Base-by-base conservation (phyloP, 2,888 invertebrate genomes). In the Drosophila greeni region DNA sequence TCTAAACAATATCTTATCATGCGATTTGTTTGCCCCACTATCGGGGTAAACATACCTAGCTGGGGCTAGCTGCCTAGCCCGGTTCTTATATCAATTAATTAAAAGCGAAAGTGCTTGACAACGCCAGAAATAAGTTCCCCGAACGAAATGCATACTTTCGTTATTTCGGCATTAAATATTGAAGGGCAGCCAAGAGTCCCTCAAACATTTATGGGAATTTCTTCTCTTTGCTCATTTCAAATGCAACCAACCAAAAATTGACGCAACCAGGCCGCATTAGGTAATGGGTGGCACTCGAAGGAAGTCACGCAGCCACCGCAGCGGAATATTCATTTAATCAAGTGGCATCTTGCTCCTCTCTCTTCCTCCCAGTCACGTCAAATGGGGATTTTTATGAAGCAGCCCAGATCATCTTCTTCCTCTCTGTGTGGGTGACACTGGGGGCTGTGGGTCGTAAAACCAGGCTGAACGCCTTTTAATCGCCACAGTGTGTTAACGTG, bases 221-320 rank as follows among this genome's bases (percentile, higher is more conserved):
- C 37, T 75, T 74, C 73, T 69, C 76, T 53, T 20, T 42, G 49
- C 78, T 79, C 84, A 84, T 82, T 71, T 76, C 23, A 75, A 84
- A 81, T 81, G 84, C 80, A 84, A 72, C 80, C 82, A 68, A n/a
- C n/a, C 20, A 79, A 84, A 84, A 82, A 84, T 84, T 84, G 71
- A 82, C 84, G 80, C 81, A 80, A 64, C 80, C 73, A 64, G 64
- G 66, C 52, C 75, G 80, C 73, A 81, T 81, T 82, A 84, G 66
- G 76, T 81, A 79, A 83, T 83, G 76, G 80, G 72, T 72, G 61
- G 43, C 42, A 33, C 36, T 66, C 36, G 42, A 20, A 18, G 66
- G 66, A 57, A 51, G 58, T 66, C 78, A 81, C 75, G 79, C 76
- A 71, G 71, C 70, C 74, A 70, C 76, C 70, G 65, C 71, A 62